phyloP scores from a whole-genome alignment of 23 tunicate genomes.

The Diplosoma virens region DNA sequence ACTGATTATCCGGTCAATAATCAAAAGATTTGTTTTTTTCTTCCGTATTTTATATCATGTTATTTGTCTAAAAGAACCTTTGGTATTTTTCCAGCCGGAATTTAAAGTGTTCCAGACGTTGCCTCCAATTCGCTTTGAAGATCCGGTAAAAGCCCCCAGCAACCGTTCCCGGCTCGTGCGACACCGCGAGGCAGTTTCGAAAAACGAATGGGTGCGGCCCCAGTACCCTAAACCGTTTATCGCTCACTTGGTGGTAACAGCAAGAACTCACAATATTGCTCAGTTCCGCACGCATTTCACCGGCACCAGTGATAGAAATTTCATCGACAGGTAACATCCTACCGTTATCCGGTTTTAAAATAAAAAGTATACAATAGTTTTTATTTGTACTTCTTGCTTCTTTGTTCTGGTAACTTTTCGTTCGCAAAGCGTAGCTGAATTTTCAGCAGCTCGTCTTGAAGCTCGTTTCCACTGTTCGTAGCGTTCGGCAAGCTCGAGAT shows the following conservation, averaged over 20 bases:
- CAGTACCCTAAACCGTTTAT: conserved; percentile 71
- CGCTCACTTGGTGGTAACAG: conserved; percentile 74
- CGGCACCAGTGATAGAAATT: conserved; percentile 33
- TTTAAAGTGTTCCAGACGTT: conserved; percentile 61
- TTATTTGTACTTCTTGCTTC: too few relatives aligned
- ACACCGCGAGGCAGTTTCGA: conserved; percentile 26
- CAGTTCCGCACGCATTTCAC: conserved; percentile 74
- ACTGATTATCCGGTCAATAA: too few relatives aligned
- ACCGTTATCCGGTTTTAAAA: too few relatives aligned
- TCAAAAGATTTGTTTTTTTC: not conserved
- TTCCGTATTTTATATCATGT: not conserved
- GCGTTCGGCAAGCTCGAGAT: not conserved
- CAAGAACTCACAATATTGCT: conserved; percentile 82
- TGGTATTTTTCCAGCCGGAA: conserved; percentile 45
- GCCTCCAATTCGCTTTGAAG: conserved; percentile 87
- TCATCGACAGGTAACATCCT: conserved; percentile 84
- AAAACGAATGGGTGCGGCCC: conserved; percentile 73
- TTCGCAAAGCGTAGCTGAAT: too few relatives aligned
- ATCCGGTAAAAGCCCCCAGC: conserved; percentile 81
- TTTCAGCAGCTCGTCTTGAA: too few relatives aligned
- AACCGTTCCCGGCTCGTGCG: conserved; percentile 67
- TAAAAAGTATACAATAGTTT: too few relatives aligned
- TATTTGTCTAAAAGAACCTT: not conserved
- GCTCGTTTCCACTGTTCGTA: too few relatives aligned
- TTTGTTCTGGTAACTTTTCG: too few relatives aligned